Evolutionary conservation across 1,140 invertebrate species (phyloP), one percentile per base, ranked within the genome.

Genomic region (Drosophila busckii): DNA sequence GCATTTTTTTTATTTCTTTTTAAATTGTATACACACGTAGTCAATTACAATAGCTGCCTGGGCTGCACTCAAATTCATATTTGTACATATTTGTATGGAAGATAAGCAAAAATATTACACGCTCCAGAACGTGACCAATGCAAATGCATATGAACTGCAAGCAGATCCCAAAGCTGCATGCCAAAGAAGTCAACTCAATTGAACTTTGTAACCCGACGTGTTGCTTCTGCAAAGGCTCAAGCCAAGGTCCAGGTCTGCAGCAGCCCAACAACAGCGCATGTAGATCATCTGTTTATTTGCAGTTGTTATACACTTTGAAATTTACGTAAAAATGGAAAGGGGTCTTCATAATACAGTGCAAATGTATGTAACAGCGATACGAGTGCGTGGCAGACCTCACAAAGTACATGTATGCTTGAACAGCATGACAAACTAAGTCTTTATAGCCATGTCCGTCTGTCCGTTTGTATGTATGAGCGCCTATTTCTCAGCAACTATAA

Each of bases 221-320:
- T 58, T 71, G 73, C 73, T 68, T 68, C 73, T 65, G 73, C 67
- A 62, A 62, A 53, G 42, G 59, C 59, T 52, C 55, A 34, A 32
- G 32, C 16, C 40, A 54, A 28, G 9, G 37, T 26, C 26, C 37
- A 25, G 38, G 28, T 37, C 17, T 8, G 26, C 41, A 44, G 26
- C 41, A 41, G 46, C 25, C 25, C 35, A 25, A 34, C 48, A 22
- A 32, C 32, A 48, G 38, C 32, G 56, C 68, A 68, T 80, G 63
- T 82, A 82, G 75, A 80, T 80, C 69, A 80, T 82, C 75, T 75
- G 45, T n/a, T n/a, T n/a, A n/a, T n/a, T n/a, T n/a, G n/a, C n/a
- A n/a, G n/a, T n/a, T n/a, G n/a, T n/a, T n/a, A n/a, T n/a, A n/a
- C n/a, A n/a, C n/a, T n/a, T n/a, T n/a, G n/a, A n/a, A n/a, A n/a